phyloP scores from a whole-genome alignment of 1,140 invertebrate genomes.

The Diabrotica virgifera region DNA sequence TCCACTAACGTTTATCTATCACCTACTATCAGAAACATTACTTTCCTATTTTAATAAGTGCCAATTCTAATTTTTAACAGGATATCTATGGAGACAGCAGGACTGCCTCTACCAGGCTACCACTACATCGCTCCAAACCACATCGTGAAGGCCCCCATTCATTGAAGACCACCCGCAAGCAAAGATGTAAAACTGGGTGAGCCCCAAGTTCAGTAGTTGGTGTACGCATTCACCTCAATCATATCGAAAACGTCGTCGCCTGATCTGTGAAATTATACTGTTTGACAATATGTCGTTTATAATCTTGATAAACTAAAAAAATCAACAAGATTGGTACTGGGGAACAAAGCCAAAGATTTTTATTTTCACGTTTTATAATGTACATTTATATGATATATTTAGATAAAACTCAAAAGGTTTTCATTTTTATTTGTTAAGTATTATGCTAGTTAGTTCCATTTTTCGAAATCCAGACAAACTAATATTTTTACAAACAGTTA shows the following conservation, averaged over 20 bases:
- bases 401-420: conserved; percentile 37
- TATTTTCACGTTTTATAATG: conserved; percentile 58
- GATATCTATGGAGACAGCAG: conserved; percentile 90
- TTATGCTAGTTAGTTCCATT: conserved; percentile 20
- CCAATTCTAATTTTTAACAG: conserved; percentile 53
- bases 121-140: conserved; percentile 89
- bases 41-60: background rate
- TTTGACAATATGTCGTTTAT: conserved; percentile 26
- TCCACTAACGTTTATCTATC: background rate
- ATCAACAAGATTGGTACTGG: conserved; percentile 48
- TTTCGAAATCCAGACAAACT: conserved; percentile 15
- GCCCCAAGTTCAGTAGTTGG: conserved; percentile 38
- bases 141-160: conserved; percentile 87
- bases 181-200: conserved; percentile 28
- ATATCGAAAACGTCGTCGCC: conserved; percentile 35
- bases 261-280: conserved; percentile 33
- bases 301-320: conserved; percentile 27
- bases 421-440: conserved; percentile 27
- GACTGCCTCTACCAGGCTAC: conserved; percentile 83
- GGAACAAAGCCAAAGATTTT: conserved; percentile 66
- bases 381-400: conserved; percentile 40
- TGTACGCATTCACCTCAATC: conserved; percentile 32
- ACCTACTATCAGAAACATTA: background rate
- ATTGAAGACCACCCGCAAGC: conserved; percentile 57
- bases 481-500: conserved; percentile 24